Conservation (phyloP, 2,888 invertebrate species). For the Stomorhina lunata region DNA sequence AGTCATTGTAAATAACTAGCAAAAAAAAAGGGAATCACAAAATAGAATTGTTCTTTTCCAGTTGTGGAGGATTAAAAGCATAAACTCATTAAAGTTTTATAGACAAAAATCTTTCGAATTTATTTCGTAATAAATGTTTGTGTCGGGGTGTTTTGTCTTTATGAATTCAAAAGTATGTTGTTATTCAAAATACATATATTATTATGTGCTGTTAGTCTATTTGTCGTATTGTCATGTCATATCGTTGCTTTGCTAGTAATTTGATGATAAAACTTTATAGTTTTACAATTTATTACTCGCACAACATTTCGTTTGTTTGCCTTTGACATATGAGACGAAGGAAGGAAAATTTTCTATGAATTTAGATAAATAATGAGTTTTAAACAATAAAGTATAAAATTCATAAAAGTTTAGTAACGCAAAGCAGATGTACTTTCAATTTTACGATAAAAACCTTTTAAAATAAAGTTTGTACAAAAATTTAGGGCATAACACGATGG, state of each 20-base stretch:
- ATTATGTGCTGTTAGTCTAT: slow-evolving; percentile 27
- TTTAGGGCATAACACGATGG: too few relatives aligned
- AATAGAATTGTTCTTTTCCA: slow-evolving; percentile 20
- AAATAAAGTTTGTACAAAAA: too few relatives aligned
- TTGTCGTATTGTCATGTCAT: slow-evolving; percentile 10
- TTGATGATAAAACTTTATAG: slow-evolving; percentile 42
- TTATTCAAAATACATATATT: too few relatives aligned
- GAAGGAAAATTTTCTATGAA: not conserved
- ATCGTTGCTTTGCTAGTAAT: slow-evolving; percentile 21
- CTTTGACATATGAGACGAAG: not conserved
- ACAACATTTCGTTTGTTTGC: slow-evolving; percentile 2
- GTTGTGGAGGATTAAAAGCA: slow-evolving; percentile 23
- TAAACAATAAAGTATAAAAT: not conserved
- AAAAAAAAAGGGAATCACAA: slow-evolving; percentile 24
- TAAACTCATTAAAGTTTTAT: slow-evolving; percentile 63
- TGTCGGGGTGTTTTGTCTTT: too few relatives aligned
- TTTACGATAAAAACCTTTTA: too few relatives aligned
- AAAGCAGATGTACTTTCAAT: not conserved
- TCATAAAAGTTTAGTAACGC: not conserved
- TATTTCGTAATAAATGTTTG: slow-evolving; percentile 37
- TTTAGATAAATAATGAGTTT: slow-evolving; percentile 29
- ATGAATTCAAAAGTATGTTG: too few relatives aligned
- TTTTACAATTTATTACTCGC: slow-evolving; percentile 16
- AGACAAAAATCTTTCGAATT: slow-evolving; percentile 42
- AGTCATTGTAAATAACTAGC: slow-evolving; percentile 16